phyloP scores from a whole-genome alignment of 2,113 vertebrate genomes.

The Tachycineta bicolor region DNA sequence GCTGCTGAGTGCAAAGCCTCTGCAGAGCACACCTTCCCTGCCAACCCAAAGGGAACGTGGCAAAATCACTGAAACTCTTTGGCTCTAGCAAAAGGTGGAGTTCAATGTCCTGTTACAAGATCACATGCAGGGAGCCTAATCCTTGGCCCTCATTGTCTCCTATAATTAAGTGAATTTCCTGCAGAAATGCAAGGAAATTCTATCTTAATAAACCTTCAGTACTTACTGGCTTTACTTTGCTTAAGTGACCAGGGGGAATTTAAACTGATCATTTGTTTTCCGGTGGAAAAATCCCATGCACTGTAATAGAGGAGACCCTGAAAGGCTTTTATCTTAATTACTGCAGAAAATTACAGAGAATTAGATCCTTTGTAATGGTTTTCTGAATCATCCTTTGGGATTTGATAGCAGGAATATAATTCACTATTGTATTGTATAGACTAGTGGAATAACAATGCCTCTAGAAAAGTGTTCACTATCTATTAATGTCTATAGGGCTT shows the following conservation, averaged over 20 bases:
- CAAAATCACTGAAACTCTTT: background rate
- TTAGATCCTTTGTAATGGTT: slow-evolving; percentile 50
- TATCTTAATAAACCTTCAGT: background rate
- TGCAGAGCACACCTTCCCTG: background rate
- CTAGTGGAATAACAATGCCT: slow-evolving; percentile 15
- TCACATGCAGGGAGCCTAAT: background rate
- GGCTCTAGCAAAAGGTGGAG: background rate
- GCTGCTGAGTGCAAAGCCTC: background rate
- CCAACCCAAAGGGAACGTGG: background rate
- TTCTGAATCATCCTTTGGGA: slow-evolving; percentile 40
- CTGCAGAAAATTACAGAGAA: slow-evolving; percentile 56
- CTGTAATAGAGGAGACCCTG: slow-evolving; percentile 26
- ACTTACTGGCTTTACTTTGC: background rate
- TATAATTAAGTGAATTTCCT: background rate
- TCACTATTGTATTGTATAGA: slow-evolving; percentile 12
- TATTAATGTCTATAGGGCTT: slow-evolving; percentile 14
- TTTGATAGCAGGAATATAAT: slow-evolving; percentile 50
- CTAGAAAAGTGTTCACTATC: slow-evolving; percentile 13
- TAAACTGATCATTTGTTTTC: slow-evolving; percentile 35
- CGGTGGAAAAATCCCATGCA: slow-evolving; percentile 28
- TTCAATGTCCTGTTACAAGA: background rate
- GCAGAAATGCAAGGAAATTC: background rate
- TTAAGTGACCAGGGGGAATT: slow-evolving; percentile 31
- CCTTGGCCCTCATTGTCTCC: background rate
- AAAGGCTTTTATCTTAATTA: slow-evolving; percentile 63